Conservation (phyloP, 1,140 invertebrate genomes). For the Aphidius ervi region DNA sequence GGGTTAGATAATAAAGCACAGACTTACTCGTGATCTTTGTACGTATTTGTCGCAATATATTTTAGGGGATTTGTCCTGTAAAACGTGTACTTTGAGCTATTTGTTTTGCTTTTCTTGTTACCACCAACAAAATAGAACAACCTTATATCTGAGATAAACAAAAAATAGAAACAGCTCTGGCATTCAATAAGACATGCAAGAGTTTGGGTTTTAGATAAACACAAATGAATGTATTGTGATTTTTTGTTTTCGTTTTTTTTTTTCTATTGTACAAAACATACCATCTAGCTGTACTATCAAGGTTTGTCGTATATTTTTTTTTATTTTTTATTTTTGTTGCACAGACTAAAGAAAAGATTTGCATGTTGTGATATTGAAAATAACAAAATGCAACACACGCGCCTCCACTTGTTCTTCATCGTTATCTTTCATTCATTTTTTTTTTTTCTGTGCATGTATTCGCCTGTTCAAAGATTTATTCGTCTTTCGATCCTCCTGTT, state of each 20-base stretch:
- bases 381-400: slow-evolving; percentile 22
- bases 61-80: slow-evolving; percentile 24
- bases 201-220: no score
- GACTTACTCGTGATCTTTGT: slow-evolving; percentile 12
- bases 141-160: no score
- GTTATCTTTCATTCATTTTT: slow-evolving; percentile 22
- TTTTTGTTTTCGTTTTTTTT: no score
- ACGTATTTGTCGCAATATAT: slow-evolving; percentile 18
- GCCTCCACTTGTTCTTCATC: slow-evolving; percentile 21
- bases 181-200: no score
- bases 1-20: neutral
- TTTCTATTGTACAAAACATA: no score
- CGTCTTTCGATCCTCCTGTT: neutral
- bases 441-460: neutral
- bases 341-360: slow-evolving; percentile 18
- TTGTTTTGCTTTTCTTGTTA: slow-evolving; percentile 7
- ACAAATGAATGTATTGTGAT: no score
- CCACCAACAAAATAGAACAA: slow-evolving; percentile 1
- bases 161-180: no score
- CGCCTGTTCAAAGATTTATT: slow-evolving; percentile 5
- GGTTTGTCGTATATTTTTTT: neutral
- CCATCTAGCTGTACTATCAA: no score
- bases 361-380: slow-evolving; percentile 25
- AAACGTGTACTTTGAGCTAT: slow-evolving; percentile 23
- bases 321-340: slow-evolving; percentile 1